Evolutionary conservation across 2,113 vertebrate species (phyloP), one percentile per base, ranked within the genome.

Genomic region (Phalacrocorax pelagicus): DNA sequence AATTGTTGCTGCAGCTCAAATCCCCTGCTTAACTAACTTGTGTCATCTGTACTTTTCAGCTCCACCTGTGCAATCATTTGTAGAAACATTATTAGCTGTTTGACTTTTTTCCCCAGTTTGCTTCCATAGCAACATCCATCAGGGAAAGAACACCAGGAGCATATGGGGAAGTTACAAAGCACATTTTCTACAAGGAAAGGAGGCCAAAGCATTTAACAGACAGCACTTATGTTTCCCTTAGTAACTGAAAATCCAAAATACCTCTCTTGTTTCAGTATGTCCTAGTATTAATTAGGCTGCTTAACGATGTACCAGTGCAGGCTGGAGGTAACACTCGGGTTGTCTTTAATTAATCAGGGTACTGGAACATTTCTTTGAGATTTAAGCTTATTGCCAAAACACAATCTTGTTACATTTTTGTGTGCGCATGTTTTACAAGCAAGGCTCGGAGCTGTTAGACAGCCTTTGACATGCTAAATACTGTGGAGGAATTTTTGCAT

Each of bases 111-210:
- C 74, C 65, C 81, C 40, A 29, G 83, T 93, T 97, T 95, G 95
- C 96, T 97, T 97, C 97, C 97, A 97, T 97, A 96, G 96, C 95
- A 97, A 97, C 97, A 94, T 96, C 94, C 96, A 95, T 96, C 96
- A 96, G 91, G 79, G 90, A 96, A 62, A 90, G 90, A 97, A 90
- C 84, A 96, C 94, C 79, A 81, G 94, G 92, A 96, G 71, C 96
- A 97, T 94, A 96, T 95, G 93, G 92, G 61, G 58, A 92, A 97
- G 95, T 93, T 95, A 93, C 84, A 93, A 95, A 95, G 95, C 91
- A 88, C 87, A 91, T 96, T 96, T 97, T 92, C 93, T 90, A 94
- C 94, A 93, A 92, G 90, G 94, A 94, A 97, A 96, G 81, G 90
- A 96, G 95, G 95, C 91, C 94, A 95, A 94, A 95, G 62, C 71